Conservation (phyloP, 2,888 invertebrate species). For the Octonoba sinensis region DNA sequence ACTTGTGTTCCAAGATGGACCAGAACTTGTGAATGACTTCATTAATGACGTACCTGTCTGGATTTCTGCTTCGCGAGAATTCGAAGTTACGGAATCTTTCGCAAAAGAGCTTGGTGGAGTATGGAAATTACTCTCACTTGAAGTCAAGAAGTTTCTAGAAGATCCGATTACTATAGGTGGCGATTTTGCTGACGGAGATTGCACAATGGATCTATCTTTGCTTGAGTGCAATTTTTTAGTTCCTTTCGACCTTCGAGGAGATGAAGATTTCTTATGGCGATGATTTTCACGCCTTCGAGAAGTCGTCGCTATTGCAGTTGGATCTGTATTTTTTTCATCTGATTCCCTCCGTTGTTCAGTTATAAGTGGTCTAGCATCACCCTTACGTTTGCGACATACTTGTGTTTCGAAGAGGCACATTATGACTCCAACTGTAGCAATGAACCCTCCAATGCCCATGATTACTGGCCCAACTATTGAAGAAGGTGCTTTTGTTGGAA, state of each 20-base stretch:
- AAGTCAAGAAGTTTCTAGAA: conserved; percentile 23
- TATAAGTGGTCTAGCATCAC: conserved; percentile 44
- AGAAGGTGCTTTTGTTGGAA: conserved; percentile 38
- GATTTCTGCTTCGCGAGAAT: conserved; percentile 19
- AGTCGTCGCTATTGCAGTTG: conserved; percentile 15
- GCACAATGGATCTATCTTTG: conserved; percentile 1
- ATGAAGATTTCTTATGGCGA: conserved; percentile 14
- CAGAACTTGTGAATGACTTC: conserved; percentile 51
- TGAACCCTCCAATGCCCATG: conserved; percentile 52
- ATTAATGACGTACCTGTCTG: conserved; percentile 25
- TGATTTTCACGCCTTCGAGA: conserved; percentile 13
- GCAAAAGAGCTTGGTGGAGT: conserved; percentile 39
- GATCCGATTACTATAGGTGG: conserved; percentile 4
- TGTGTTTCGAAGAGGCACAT: conserved; percentile 58
- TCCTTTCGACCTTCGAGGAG: conserved; percentile 16
- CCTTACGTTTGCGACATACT: conserved; percentile 33
- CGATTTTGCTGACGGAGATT: conserved; percentile 6
- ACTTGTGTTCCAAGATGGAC: conserved; percentile 30
- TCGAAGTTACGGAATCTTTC: not conserved
- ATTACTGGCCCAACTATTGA: conserved; percentile 37
- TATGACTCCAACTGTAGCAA: conserved; percentile 34
- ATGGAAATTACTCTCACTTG: conserved; percentile 41
- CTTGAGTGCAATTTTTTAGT: conserved; percentile 19
- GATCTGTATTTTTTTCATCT: not conserved
- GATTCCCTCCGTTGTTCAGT: not conserved